phyloP scores from a whole-genome alignment of 2,888 invertebrate species.

The Neuroscelio doddi region DNA sequence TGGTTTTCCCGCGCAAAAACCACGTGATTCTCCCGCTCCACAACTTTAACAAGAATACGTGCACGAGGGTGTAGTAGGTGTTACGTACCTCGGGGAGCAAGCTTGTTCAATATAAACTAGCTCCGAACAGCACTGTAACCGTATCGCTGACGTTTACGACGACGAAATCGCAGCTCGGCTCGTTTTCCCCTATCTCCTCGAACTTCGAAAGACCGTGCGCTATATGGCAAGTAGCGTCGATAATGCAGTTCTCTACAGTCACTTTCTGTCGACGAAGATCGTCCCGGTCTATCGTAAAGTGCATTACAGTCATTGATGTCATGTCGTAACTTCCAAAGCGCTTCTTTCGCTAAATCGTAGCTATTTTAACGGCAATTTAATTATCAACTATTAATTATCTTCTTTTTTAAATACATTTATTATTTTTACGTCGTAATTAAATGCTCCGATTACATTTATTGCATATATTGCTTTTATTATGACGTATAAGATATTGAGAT shows the following conservation, averaged over 20 bases:
- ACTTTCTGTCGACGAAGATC: constrained; percentile 55
- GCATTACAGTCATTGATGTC: constrained; percentile 48
- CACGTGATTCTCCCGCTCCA: constrained; percentile 59
- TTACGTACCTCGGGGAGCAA: constrained; percentile 72
- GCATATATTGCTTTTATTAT: no score
- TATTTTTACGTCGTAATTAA: no score
- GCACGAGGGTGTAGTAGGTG: constrained; percentile 60
- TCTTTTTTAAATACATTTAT: no score
- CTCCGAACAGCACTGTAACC: constrained; percentile 72
- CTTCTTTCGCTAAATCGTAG: constrained; percentile 24
- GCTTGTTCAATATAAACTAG: constrained; percentile 72
- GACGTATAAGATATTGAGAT: no score
- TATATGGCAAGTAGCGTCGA: constrained; percentile 54
- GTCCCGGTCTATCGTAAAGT: constrained; percentile 46
- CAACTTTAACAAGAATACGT: constrained; percentile 32
- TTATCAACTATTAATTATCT: no score
- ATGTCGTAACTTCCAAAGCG: constrained; percentile 41
- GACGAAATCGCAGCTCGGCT: constrained; percentile 72
- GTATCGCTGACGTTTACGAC: constrained; percentile 73
- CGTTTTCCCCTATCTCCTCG: constrained; percentile 64
- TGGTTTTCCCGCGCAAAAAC: constrained; percentile 66
- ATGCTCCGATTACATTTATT: no score
- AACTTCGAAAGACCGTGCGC: constrained; percentile 36
- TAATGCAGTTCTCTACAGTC: constrained; percentile 60
- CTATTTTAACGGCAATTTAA: no score